phyloP scores from a whole-genome alignment of 2,113 vertebrate species.

The Gymnocephalus cernua region DNA sequence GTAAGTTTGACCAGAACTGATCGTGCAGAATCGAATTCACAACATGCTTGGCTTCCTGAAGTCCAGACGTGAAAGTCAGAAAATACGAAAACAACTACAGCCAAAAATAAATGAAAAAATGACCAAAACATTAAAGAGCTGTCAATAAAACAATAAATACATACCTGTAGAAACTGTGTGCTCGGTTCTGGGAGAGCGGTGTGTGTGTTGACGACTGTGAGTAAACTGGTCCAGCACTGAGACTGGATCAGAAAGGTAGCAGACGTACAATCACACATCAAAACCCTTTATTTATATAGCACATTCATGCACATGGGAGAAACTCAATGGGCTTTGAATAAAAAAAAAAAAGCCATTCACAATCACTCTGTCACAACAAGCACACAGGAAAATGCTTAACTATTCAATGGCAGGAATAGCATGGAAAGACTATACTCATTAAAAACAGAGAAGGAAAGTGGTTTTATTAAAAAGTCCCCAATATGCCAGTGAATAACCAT shows the following conservation, averaged over 20 bases:
- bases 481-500: background rate
- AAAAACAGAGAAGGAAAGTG: background rate
- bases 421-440: background rate
- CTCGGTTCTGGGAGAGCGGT: slow-evolving; percentile 43
- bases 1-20: slow-evolving; percentile 3
- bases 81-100: background rate
- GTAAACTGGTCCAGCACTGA: slow-evolving; percentile 70
- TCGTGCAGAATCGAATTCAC: slow-evolving; percentile 32
- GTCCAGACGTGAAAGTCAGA: background rate
- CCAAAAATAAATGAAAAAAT: background rate
- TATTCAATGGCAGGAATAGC: too few relatives aligned
- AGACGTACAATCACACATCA: background rate
- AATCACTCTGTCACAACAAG: background rate
- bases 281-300: background rate
- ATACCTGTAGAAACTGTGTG: slow-evolving; percentile 56
- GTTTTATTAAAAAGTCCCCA: too few relatives aligned
- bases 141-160: background rate
- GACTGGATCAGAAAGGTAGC: slow-evolving; percentile 48
- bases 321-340: too few relatives aligned
- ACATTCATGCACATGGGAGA: background rate
- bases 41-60: slow-evolving; percentile 51
- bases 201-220: slow-evolving; percentile 43
- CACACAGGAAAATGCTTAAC: background rate
- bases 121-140: background rate
- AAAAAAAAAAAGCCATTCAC: too few relatives aligned